Evolutionary conservation across 2,113 vertebrate genomes (phyloP), one percentile per base, ranked within the genome.

Genomic region (Paedocypris sp.): DNA sequence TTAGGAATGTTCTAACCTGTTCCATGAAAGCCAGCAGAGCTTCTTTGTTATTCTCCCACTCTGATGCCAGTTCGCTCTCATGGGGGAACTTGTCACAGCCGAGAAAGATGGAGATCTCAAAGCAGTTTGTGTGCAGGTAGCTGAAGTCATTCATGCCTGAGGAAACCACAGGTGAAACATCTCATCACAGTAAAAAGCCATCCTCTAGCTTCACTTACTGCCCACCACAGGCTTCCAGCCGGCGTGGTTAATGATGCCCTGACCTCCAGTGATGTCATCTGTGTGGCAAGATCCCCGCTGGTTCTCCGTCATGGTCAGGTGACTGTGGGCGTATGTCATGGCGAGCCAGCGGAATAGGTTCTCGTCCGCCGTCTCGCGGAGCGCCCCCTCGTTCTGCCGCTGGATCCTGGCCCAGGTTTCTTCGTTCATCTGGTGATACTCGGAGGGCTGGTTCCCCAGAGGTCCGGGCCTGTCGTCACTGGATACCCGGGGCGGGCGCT

Each of bases 141-240:
- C 95, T 99, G 83, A 99, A 99, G 66, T 99, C 95, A 31, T 97
- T 97, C 82, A 99, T 94, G 80, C 95, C 95, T 99, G 77, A n/a
- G 13, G 12, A 45, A 74, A 53, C n/a, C 73, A 41, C 69, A 19
- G 20, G n/a, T n/a, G n/a, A n/a, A n/a, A n/a, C n/a, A n/a, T n/a
- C n/a, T 35, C 12, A 35, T 36, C 33, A 11, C 10, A 36, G 13
- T n/a, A 36, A 36, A 35, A 35, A 35, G 32, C 5, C 1, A 0
- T 33, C 6, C 2, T 32, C 4, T 3, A 2, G 12, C 10, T 2
- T 50, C 8, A 85, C 86, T 84, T 70, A 99, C 95, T 98, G 74
- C 95, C 95, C 1, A 95, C 90, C 2, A 92, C 91, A 0, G 95
- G 96, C 47, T 97, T 95, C 95, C 95, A 99, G 16, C 90, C 92